Evolutionary conservation across 2,888 invertebrate species (phyloP), one percentile per base, ranked within the genome.

Genomic region (Clusia tigrina): DNA sequence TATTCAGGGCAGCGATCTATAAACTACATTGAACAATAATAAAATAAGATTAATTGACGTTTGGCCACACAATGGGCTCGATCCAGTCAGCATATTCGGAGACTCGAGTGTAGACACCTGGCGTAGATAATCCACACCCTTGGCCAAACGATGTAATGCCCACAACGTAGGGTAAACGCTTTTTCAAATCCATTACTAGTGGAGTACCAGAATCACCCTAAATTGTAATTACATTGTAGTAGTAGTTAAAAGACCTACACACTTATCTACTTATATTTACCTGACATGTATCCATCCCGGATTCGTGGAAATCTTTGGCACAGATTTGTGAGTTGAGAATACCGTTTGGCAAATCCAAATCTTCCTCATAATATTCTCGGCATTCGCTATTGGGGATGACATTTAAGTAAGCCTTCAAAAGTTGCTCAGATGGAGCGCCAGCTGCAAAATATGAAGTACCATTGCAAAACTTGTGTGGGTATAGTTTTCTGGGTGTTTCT

Each of bases 311-410:
- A 59, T 74, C 68, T 9, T 77, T 76, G 18, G 78, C 78, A 66
- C 80, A 80, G 15, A 80, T n/a, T 68, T 77, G 76, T 12, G 73
- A 60, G 52, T 70, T 64, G 9, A 70, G 60, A 24, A 78, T 72
- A 2, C 78, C 78, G n/a, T 63, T 63, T 10, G 63, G 58, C 5
- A 79, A 55, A 5, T 54, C 26, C 6, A 58, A 38, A 22, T 25
- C 42, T 10, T 22, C 52, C 2, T 18, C 48, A 20, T 48, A 48
- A 48, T 9, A 48, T 20, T 3, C 6, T 22, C 15, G 48, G 15
- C 48, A 48, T 6, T 48, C 48, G 5, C 15, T 48, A 5, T 48
- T 18, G 20, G 18, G 3, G 2, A 20, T 20, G 20, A 18, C 5
- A 22, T 9, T 2, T 3, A 48, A 15, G 22, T 48, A 2, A 6